phyloP scores from a whole-genome alignment of 2,797 vertebrate genomes.

The Anas bahamensis region DNA sequence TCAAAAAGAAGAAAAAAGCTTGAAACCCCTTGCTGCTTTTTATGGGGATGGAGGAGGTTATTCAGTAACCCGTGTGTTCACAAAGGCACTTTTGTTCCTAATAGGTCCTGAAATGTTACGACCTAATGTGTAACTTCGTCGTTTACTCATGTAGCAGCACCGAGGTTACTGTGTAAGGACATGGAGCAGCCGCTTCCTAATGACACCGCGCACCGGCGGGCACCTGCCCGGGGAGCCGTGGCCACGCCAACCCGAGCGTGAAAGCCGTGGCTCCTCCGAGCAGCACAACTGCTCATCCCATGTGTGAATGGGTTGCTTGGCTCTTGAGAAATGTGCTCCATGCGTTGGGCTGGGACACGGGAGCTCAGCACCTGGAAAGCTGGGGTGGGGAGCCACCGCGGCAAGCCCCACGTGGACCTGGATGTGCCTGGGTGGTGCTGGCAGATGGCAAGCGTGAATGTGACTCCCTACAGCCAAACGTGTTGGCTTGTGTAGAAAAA shows the following conservation, averaged over 20 bases:
- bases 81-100: conserved; percentile 74
- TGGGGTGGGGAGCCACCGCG: neutral
- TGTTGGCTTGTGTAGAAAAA: neutral
- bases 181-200: conserved; percentile 25
- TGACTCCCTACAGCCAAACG: neutral
- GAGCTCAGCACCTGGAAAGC: neutral
- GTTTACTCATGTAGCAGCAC: conserved; percentile 61
- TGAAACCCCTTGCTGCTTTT: neutral
- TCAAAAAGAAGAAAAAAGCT: neutral
- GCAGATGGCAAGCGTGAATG: accelerated
- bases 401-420: conserved; percentile 29
- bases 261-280: neutral
- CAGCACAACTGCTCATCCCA: neutral
- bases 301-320: accelerated
- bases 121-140: conserved; percentile 78
- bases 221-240: neutral
- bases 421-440: neutral
- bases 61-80: conserved; percentile 61
- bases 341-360: neutral
- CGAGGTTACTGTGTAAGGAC: conserved; percentile 53
- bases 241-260: neutral
- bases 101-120: conserved; percentile 66
- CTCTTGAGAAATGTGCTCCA: neutral
- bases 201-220: neutral
- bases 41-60: conserved; percentile 52